Evolutionary conservation across 2,888 invertebrate genomes (phyloP).

Genomic region (Macaria notata): DNA sequence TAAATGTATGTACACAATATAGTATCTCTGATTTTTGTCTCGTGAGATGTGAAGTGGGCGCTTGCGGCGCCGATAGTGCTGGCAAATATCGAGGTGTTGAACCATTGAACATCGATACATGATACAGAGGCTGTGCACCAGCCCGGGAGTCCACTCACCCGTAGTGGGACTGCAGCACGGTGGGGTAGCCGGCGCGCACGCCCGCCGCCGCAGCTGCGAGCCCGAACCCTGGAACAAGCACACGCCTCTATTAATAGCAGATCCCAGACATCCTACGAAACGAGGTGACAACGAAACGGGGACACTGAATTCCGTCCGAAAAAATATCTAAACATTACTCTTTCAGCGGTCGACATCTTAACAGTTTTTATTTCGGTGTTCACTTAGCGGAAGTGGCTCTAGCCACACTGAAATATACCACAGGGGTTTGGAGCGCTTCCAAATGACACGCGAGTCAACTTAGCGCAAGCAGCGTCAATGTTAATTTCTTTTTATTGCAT

Average conservation of each 20-base stretch:
- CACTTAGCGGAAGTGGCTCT: conserved; percentile 75
- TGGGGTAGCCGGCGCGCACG: conserved; percentile 89
- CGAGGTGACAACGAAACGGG: conserved; percentile 49
- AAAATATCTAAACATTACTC: conserved; percentile 49
- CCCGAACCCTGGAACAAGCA: conserved; percentile 70
- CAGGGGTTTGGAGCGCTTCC: conserved; percentile 73
- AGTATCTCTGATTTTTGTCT: conserved; percentile 75
- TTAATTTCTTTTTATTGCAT: conserved; percentile 83
- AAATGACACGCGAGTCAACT: conserved; percentile 80
- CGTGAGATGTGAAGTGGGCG: conserved; percentile 77
- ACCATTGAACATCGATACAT: conserved; percentile 78
- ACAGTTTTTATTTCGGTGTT: conserved; percentile 63
- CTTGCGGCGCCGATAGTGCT: conserved; percentile 75
- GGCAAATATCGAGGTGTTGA: conserved; percentile 79
- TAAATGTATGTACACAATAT: not conserved
- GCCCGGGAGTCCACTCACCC: conserved; percentile 85
- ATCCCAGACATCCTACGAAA: conserved; percentile 29
- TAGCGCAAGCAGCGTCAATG: conserved; percentile 74
- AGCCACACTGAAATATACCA: conserved; percentile 68
- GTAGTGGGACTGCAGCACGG: conserved; percentile 90
- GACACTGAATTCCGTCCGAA: conserved; percentile 43
- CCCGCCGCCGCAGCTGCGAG: conserved; percentile 83
- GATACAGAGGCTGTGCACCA: conserved; percentile 57
- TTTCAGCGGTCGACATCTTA: conserved; percentile 53
- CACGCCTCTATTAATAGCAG: conserved; percentile 16